Base-by-base conservation (phyloP, 2,797 vertebrate species). In the Peromyscus eremicus region DNA sequence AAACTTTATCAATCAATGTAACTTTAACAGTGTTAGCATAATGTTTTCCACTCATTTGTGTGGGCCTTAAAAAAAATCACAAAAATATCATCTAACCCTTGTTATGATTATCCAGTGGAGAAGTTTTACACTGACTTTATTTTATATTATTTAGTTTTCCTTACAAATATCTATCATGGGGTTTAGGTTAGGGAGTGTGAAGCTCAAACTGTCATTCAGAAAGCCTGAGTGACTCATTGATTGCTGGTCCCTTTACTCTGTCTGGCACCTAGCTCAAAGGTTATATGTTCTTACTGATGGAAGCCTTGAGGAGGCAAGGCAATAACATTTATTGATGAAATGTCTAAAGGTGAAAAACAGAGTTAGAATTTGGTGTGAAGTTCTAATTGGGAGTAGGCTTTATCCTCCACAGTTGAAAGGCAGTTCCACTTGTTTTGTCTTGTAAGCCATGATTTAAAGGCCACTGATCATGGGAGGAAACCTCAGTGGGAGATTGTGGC, bases 181-280 rank as follows among this genome's bases (percentile, higher is more conserved):
- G 64, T 64, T 77, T 71, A 97, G 52, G 75, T 95, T 95, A 94
- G 46, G 81, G 37, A n/a, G 32, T 88, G 34, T 1, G 52, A 93
- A 96, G 66, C 4, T 17, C 2, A 3, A 7, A 0, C 1, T 94
- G 40, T 77, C 93, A 96, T 95, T 97, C 97, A 88, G 32, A 89
- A 96, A 97, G 16, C 84, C 81, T n/a, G 94, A 32, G 0, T 46
- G 34, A 93, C 92, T 97, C 93, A 96, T 86, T 96, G 96, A 90
- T 97, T 52, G 76, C 37, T 43, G 60, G 4, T 95, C 84, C 88
- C 55, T 55, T 29, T 75, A 34, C 60, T 96, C 77, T 91, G 79
- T 21, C 13, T 92, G 96, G 32, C 73, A 89, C 37, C 57, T 60
- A 95, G 62, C 25, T 97, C 89, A 97, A 68, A 97, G 95, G 52